Evolutionary conservation across 2,888 invertebrate genomes (phyloP), one percentile per base, ranked within the genome.

Genomic region (Steinernema carpocapsae): DNA sequence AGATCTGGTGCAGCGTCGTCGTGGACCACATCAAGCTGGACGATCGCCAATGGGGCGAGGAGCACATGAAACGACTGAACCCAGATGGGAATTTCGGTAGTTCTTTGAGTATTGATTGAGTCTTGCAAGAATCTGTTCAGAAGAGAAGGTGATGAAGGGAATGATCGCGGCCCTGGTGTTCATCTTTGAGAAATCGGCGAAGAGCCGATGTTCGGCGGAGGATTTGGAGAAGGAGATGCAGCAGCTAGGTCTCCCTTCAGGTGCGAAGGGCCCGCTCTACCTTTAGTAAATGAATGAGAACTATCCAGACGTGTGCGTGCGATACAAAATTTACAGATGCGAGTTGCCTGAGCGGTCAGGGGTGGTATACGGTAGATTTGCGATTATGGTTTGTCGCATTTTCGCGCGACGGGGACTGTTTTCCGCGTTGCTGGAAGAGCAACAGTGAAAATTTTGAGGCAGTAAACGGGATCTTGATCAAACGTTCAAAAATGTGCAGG

Each of bases 211-310:
- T 26, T 52, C 52, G 26, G 46, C 79, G 24, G 72, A 71, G n/a
- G 80, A 80, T 45, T 70, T 80, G 37, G 80, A 82, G 46, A 74
- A 74, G 26, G 80, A 80, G 70, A 82, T 80, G 80, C 74, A 82
- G 51, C 80, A 80, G 45, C 71, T 80, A 22, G 80, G 80, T 32
- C 70, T 80, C 46, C 71, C 79, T 37, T 51, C 82, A 17, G 81
- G 80, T 78, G 56, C 51, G 22, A 19, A 26, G 3, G 22, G n/a
- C 43, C n/a, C 48, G n/a, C 6, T n/a, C n/a, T n/a, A n/a, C n/a
- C n/a, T n/a, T n/a, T n/a, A n/a, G n/a, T n/a, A n/a, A n/a, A n/a
- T n/a, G n/a, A n/a, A n/a, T n/a, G n/a, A n/a, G n/a, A n/a, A n/a
- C n/a, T n/a, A n/a, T n/a, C n/a, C n/a, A n/a, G n/a, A n/a, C n/a